Conservation (phyloP, 35 echinoderm and acorn worm genomes). For the Stichopus chloronotus region DNA sequence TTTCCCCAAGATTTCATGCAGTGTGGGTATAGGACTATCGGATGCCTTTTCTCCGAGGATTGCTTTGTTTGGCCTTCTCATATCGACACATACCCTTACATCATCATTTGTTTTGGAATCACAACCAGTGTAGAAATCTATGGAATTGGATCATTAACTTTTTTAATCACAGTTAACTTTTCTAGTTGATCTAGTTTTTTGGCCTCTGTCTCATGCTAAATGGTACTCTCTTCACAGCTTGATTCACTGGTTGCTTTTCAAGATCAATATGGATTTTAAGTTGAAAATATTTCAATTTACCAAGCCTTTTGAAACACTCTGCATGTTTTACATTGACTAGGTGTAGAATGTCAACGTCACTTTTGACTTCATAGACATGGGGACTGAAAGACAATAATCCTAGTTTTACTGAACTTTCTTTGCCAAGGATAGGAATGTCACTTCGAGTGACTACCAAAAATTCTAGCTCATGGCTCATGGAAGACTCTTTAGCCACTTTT, state of each 20-base stretch:
- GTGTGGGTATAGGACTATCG: not conserved
- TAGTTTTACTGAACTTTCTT: not conserved
- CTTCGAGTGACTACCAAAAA: not conserved
- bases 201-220: conserved; percentile 7
- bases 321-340: conserved; percentile 29
- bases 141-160: not conserved
- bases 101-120: not conserved
- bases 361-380: conserved; percentile 20
- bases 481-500: not conserved
- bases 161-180: conserved; percentile 11
- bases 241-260: not conserved
- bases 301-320: conserved; percentile 40
- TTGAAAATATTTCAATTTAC: conserved; percentile 16
- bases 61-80: conserved; percentile 21
- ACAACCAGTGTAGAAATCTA: not conserved
- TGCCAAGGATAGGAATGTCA: not conserved
- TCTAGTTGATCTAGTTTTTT: conserved; percentile 27
- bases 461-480: not conserved
- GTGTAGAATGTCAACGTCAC: not conserved
- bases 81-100: conserved; percentile 31
- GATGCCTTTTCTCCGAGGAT: not conserved
- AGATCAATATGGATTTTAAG: conserved; percentile 46
- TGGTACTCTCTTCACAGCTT: conserved; percentile 25
- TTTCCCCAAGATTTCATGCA: not conserved
- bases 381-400: conserved; percentile 2